A percentile compares a stretch with the other conserved stretches of the same genome.
phyloP scores from a whole-genome alignment of 2,797 vertebrate genomes.

The Dendrocincla fuliginosa region DNA sequence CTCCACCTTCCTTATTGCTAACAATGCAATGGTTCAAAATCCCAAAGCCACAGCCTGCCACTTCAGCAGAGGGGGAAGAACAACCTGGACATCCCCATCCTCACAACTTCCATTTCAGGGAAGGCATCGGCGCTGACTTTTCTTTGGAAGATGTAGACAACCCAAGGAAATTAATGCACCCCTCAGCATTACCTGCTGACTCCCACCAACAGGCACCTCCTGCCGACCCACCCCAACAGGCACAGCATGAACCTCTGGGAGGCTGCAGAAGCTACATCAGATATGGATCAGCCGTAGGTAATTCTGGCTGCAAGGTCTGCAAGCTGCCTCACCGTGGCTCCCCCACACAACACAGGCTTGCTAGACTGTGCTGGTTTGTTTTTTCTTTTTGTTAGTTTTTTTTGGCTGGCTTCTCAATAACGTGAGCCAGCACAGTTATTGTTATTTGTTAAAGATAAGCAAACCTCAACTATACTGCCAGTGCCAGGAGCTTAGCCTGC shows the following conservation, averaged over 20 bases:
- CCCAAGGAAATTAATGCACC: not conserved
- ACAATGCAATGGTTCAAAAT: not conserved
- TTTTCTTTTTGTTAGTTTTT: not conserved
- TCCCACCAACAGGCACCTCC: not conserved
- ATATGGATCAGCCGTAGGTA: fast-evolving
- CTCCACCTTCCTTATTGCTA: not conserved
- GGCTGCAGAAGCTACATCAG: not conserved
- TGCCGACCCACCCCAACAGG: fast-evolving
- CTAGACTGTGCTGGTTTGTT: not conserved
- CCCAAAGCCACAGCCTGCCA: not conserved
- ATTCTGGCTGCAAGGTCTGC: not conserved
- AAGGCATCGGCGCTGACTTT: not conserved
- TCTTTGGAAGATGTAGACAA: not conserved
- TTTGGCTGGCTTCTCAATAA: not conserved
- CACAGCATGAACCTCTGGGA: not conserved
- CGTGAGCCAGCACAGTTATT: not conserved
- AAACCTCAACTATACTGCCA: not conserved
- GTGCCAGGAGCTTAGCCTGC: not conserved
- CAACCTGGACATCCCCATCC: not conserved
- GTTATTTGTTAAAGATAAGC: conserved; percentile 22
- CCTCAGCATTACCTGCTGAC: not conserved
- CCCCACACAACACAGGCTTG: not conserved
- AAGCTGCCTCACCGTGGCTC: not conserved
- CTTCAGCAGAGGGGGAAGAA: not conserved
- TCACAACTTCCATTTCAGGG: not conserved